phyloP scores from a whole-genome alignment of 2,797 vertebrate genomes.

The Streptopelia turtur region DNA sequence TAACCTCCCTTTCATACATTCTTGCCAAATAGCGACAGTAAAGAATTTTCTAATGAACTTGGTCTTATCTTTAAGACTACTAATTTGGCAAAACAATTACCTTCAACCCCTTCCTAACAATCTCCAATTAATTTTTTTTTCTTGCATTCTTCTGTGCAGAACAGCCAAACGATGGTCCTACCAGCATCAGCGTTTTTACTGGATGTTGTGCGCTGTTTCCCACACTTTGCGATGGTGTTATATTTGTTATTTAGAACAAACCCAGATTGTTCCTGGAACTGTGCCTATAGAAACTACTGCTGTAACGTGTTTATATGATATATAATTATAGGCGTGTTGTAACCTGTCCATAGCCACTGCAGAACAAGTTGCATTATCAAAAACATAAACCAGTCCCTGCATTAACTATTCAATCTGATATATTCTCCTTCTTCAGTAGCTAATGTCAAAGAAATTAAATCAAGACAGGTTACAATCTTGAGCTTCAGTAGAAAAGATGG shows the following conservation, averaged over 20 bases:
- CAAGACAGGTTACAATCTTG: neutral
- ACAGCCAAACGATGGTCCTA: neutral
- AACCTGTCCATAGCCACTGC: slow-evolving; percentile 72
- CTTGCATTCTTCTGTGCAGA: neutral
- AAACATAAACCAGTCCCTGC: slow-evolving; percentile 51
- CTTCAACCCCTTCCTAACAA: neutral
- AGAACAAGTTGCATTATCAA: slow-evolving; percentile 63
- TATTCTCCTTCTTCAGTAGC: slow-evolving; percentile 26
- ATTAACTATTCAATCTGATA: slow-evolving; percentile 58
- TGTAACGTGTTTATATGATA: slow-evolving; percentile 71
- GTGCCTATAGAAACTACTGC: slow-evolving; percentile 80
- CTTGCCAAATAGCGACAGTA: neutral
- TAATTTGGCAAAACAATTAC: slow-evolving; percentile 25
- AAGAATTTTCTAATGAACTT: neutral
- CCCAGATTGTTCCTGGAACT: slow-evolving; percentile 72
- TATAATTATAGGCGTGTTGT: slow-evolving; percentile 76
- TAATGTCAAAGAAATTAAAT: neutral
- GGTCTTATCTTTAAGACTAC: slow-evolving; percentile 9
- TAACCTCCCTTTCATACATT: neutral
- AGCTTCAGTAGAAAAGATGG: neutral
- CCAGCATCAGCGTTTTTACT: neutral
- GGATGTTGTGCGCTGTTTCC: slow-evolving; percentile 53
- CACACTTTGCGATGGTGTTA: slow-evolving; percentile 65
- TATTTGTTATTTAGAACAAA: slow-evolving; percentile 73
- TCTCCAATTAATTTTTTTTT: neutral